A percentile compares a stretch with the other conserved stretches of the same genome.
phyloP scores from a whole-genome alignment of 2,888 invertebrate genomes.

The Lochmaea crataegi region DNA sequence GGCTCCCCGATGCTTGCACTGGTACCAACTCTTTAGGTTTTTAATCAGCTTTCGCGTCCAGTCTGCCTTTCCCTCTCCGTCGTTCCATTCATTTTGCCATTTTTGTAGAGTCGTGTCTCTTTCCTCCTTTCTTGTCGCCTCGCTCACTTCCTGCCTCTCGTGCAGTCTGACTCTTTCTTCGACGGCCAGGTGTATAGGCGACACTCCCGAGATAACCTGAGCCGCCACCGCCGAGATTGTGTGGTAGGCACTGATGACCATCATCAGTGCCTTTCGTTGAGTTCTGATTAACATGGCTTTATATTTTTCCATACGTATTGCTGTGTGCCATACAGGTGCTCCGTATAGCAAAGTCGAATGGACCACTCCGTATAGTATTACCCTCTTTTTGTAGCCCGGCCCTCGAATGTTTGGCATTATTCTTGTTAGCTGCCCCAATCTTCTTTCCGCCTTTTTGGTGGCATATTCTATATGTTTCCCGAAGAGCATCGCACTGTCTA shows the following conservation, averaged over 20 bases:
- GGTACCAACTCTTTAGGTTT: not conserved
- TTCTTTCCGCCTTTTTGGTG: conserved; percentile 12
- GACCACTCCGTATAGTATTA: conserved; percentile 26
- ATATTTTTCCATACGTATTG: not conserved
- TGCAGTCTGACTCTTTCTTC: no score
- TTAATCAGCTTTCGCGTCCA: conserved; percentile 1
- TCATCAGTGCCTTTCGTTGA: no score
- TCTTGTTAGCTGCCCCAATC: conserved; percentile 3
- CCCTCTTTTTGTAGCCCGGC: conserved; percentile 30
- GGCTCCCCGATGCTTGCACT: not conserved
- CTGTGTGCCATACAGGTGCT: conserved; percentile 35
- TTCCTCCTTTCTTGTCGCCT: no score
- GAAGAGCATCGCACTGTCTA: no score
- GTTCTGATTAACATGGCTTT: no score
- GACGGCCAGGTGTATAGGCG: no score
- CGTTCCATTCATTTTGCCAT: conserved; percentile 1
- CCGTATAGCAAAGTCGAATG: conserved; percentile 37
- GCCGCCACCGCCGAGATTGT: no score
- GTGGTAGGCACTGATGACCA: no score
- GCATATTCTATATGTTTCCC: no score
- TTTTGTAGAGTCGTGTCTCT: not conserved
- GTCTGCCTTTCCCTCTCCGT: not conserved
- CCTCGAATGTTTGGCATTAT: conserved; percentile 40
- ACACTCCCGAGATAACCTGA: no score
- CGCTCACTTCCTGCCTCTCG: no score